Evolutionary conservation across 1,140 invertebrate genomes (phyloP).

Genomic region (Pristionchus pacificus): DNA sequence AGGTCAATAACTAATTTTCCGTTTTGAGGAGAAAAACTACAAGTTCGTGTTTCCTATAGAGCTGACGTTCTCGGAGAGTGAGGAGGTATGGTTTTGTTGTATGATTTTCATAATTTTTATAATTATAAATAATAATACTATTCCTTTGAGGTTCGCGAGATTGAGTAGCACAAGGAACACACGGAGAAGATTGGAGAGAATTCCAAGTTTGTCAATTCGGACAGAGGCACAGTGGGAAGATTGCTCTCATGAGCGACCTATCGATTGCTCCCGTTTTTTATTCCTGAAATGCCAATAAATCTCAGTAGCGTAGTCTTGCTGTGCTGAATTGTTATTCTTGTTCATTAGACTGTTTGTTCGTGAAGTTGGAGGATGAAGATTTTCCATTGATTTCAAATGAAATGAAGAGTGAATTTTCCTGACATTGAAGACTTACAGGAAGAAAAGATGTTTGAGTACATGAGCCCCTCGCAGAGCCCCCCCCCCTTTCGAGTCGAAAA

Average conservation of each 20-base stretch:
- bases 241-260: neutral
- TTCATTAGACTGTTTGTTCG: too few species aligned
- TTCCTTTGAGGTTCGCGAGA: neutral
- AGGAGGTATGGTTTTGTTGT: neutral
- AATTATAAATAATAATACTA: neutral
- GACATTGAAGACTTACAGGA: too few species aligned
- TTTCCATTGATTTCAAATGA: too few species aligned
- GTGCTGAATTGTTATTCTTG: too few species aligned
- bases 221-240: neutral
- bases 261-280: neutral
- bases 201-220: neutral
- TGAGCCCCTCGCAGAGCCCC: too few species aligned
- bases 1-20: too few species aligned
- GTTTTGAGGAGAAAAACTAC: neutral
- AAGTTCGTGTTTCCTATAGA: neutral
- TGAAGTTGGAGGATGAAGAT: too few species aligned
- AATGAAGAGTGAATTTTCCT: too few species aligned
- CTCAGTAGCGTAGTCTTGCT: too few species aligned
- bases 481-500: too few species aligned
- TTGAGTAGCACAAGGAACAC: neutral
- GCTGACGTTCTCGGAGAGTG: neutral
- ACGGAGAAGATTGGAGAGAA: neutral
- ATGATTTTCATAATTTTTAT: neutral
- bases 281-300: too few species aligned
- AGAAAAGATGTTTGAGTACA: too few species aligned